Percentiles rank a stretch among this genome's conserved stretches.
phyloP scores from a whole-genome alignment of 2,797 vertebrate genomes.

The Malacoctenus gilli region DNA sequence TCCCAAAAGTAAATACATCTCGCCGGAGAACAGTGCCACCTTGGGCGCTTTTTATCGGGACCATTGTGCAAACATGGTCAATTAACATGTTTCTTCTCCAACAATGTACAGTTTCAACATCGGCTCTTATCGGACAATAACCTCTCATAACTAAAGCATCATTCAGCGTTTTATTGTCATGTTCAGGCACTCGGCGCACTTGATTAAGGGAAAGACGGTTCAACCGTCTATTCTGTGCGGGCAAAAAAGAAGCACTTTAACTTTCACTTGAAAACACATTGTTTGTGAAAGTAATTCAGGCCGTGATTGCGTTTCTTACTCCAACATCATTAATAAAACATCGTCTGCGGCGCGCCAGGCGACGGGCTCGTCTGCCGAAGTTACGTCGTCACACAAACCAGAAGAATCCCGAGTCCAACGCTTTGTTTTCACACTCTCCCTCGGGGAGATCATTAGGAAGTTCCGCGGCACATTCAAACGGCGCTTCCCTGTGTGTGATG shows the following conservation, averaged over 20 bases:
- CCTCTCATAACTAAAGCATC: not conserved
- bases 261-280: not conserved
- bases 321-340: not conserved
- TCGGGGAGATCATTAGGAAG: not conserved
- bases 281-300: slow-evolving; percentile 11
- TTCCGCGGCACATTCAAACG: not conserved
- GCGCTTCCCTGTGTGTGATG: not conserved
- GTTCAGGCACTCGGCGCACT: not conserved
- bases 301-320: not conserved
- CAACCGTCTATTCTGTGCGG: not conserved
- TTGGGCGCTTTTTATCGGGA: not conserved
- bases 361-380: not conserved
- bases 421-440: not conserved
- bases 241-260: not conserved
- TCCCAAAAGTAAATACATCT: not conserved
- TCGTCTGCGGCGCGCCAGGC: not conserved
- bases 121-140: not conserved
- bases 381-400: slow-evolving; percentile 3
- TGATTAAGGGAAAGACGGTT: too few species aligned
- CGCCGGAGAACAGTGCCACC: not conserved
- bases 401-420: not conserved
- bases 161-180: not conserved
- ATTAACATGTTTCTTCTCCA: not conserved
- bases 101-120: not conserved
- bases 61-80: not conserved